A percentile compares a stretch with the other conserved stretches of the same genome.
These are phyloP conservation scores for Rhyacichthys aspro DNA, from an alignment of 2,797 vertebrate species.

Conservation along the genomic window DNA sequence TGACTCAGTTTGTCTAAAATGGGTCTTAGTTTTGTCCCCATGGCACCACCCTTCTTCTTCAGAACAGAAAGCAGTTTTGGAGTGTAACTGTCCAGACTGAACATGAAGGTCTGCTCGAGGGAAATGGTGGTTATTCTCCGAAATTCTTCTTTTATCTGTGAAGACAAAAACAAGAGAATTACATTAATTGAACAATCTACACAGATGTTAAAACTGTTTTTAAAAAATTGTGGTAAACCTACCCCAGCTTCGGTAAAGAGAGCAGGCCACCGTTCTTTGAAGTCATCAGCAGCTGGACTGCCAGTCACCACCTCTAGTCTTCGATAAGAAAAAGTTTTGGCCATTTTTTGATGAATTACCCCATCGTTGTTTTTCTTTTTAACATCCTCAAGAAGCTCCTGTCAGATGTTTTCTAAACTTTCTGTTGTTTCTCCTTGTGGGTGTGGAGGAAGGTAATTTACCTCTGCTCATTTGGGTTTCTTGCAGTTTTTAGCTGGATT, in stretches of 20 bases:
- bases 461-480: neutral
- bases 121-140: neutral
- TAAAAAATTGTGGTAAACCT: neutral
- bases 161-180: neutral
- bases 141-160: constrained; percentile 5
- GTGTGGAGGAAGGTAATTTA: neutral
- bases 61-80: constrained; percentile 5
- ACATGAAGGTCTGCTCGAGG: constrained; percentile 5
- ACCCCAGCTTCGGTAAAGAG: constrained; percentile 2
- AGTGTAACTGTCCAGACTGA: neutral
- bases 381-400: neutral
- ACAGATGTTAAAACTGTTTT: too few species aligned
- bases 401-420: neutral
- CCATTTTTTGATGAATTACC: neutral
- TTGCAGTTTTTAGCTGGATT: constrained; percentile 4
- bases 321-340: neutral
- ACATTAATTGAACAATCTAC: neutral
- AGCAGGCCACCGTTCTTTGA: neutral
- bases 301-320: neutral
- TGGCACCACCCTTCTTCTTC: neutral
- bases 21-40: neutral
- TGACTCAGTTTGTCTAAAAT: neutral
- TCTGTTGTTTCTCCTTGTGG: neutral
- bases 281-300: neutral
- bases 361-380: neutral